phyloP scores from a whole-genome alignment of 2,888 invertebrate genomes.

The Cephus pulcher region DNA sequence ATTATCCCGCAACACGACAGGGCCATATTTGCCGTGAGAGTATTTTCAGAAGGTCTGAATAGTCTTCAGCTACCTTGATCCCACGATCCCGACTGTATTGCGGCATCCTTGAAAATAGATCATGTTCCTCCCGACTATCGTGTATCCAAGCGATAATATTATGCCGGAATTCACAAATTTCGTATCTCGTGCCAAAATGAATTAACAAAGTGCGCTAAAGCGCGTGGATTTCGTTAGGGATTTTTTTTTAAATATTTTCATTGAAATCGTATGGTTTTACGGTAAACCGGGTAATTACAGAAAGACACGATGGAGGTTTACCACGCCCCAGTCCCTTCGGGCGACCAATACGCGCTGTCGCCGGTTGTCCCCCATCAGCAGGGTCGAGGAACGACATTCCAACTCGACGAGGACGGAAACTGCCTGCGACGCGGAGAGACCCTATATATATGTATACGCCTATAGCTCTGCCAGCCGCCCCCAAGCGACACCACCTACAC shows the following conservation, averaged over 20 bases:
- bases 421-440: not conserved
- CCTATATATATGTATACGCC: conserved; percentile 5
- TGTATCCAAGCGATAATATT: not conserved
- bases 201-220: not conserved
- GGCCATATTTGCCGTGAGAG: conserved; percentile 50
- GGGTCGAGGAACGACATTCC: conserved; percentile 53
- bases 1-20: conserved; percentile 64
- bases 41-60: conserved; percentile 54
- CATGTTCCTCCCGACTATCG: conserved; percentile 1
- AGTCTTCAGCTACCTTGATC: not conserved
- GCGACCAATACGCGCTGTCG: conserved; percentile 61
- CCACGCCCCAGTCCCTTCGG: conserved; percentile 63
- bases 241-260: not conserved
- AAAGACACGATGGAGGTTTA: conserved; percentile 61
- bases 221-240: not conserved
- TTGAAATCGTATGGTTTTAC: not conserved
- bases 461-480: conserved; percentile 11
- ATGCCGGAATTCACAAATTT: not conserved
- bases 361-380: conserved; percentile 33
- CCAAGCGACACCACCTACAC: conserved; percentile 13
- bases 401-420: conserved; percentile 42
- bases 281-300: conserved; percentile 45
- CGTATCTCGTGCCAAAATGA: not conserved
- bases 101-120: not conserved
- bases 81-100: not conserved